phyloP scores from a whole-genome alignment of 2,797 vertebrate genomes.

The Adrianichthys oophorus region DNA sequence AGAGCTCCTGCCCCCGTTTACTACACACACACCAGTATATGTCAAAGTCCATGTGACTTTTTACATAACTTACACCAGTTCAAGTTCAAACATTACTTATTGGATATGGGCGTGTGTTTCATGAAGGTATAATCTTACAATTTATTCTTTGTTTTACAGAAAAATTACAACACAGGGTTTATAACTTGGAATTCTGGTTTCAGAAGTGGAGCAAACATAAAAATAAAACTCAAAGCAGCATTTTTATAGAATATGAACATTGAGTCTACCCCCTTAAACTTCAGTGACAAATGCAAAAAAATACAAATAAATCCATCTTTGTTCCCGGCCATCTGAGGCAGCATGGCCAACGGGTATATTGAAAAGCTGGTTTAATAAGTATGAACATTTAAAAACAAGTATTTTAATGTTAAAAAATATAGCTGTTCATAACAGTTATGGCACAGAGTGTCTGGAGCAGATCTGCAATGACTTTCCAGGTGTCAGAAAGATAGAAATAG shows the following conservation, averaged over 20 bases:
- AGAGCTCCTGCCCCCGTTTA: background rate
- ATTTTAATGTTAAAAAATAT: background rate
- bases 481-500: constrained; percentile 56
- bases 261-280: background rate
- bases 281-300: constrained; percentile 9
- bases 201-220: constrained; percentile 3
- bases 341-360: constrained; percentile 21
- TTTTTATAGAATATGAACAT: constrained; percentile 12
- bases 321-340: constrained; percentile 32
- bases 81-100: background rate
- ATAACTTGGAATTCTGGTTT: constrained; percentile 1
- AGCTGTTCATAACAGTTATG: background rate
- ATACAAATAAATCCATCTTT: constrained; percentile 5
- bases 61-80: too few relatives aligned
- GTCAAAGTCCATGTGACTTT: too few relatives aligned
- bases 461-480: constrained; percentile 47
- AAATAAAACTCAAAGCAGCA: background rate
- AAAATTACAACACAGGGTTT: constrained; percentile 15
- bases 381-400: background rate
- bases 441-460: constrained; percentile 15
- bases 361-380: background rate
- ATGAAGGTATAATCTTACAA: constrained; percentile 19
- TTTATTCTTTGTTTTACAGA: constrained; percentile 25
- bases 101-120: constrained; percentile 9
- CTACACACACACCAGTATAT: background rate